Evolutionary conservation across 2,113 vertebrate genomes (phyloP).

Genomic region (Ondatra zibethicus): DNA sequence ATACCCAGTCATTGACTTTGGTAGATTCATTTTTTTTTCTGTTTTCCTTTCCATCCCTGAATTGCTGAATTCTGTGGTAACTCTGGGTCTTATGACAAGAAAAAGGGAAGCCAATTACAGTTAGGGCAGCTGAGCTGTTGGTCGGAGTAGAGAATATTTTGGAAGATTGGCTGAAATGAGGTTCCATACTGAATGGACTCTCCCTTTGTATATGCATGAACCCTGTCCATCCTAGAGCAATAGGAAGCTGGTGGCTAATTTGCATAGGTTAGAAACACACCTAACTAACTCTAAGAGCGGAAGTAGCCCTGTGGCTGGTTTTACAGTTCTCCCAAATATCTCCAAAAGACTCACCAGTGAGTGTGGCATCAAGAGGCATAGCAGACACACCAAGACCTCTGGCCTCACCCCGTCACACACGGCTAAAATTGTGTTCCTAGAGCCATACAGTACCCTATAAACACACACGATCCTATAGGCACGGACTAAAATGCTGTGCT

Average conservation of each 20-base stretch:
- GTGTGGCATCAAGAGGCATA: background rate
- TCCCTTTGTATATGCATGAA: background rate
- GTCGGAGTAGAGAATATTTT: background rate
- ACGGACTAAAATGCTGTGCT: background rate
- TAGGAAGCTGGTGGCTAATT: background rate
- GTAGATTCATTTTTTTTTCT: background rate
- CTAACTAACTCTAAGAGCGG: background rate
- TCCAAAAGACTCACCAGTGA: background rate
- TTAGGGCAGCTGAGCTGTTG: background rate
- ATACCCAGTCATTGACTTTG: background rate
- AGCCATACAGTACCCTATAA: background rate
- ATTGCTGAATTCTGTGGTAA: background rate
- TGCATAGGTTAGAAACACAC: conserved; percentile 15
- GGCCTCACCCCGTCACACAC: background rate
- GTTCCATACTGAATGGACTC: background rate
- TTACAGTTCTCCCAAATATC: background rate
- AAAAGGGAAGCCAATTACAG: background rate
- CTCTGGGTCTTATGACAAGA: background rate
- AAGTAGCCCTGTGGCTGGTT: background rate
- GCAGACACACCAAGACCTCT: background rate
- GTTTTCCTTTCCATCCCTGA: background rate
- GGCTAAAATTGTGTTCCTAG: background rate
- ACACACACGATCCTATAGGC: background rate
- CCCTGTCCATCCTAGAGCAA: background rate
- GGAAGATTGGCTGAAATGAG: background rate